phyloP scores from a whole-genome alignment of 2,113 vertebrate genomes.

The Hydrolagus affinis region DNA sequence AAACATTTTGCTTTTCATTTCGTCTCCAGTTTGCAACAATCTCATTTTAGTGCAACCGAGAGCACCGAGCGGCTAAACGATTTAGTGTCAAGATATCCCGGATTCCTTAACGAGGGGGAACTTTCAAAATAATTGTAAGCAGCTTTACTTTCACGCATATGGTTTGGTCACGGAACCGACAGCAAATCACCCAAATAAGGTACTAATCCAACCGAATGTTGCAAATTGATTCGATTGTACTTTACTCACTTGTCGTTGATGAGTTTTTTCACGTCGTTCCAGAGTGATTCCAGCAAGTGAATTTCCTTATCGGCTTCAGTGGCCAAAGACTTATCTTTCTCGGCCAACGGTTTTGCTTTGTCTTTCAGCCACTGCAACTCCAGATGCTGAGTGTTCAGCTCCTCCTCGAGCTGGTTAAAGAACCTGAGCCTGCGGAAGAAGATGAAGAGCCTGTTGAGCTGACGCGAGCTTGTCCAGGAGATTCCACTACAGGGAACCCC shows the following conservation, averaged over 20 bases:
- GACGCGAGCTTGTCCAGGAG: not conserved
- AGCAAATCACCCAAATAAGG: too few species aligned
- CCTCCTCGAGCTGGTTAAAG: slow-evolving; percentile 85
- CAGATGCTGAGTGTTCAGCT: slow-evolving; percentile 78
- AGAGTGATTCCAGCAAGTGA: slow-evolving; percentile 62
- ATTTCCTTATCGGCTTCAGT: slow-evolving; percentile 68
- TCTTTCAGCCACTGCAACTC: slow-evolving; percentile 83
- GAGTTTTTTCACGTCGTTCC: slow-evolving; percentile 67
- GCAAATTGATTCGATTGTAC: not conserved
- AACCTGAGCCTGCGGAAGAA: slow-evolving; percentile 66
- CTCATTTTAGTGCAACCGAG: too few species aligned
- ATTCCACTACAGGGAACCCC: not conserved
- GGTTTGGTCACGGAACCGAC: too few species aligned
- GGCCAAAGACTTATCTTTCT: slow-evolving; percentile 69
- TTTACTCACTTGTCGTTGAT: slow-evolving; percentile 71
- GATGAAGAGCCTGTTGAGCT: slow-evolving; percentile 29
- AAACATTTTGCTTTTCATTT: too few species aligned
- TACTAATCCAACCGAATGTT: not conserved
- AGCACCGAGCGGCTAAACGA: too few species aligned
- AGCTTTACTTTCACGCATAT: too few species aligned
- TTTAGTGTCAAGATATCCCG: too few species aligned
- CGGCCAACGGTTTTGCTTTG: slow-evolving; percentile 77
- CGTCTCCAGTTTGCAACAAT: too few species aligned
- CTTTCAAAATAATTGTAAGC: too few species aligned
- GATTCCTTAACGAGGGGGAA: too few species aligned